Conservation (phyloP, 1,140 invertebrate genomes). For the Leptoteleia sp. region DNA sequence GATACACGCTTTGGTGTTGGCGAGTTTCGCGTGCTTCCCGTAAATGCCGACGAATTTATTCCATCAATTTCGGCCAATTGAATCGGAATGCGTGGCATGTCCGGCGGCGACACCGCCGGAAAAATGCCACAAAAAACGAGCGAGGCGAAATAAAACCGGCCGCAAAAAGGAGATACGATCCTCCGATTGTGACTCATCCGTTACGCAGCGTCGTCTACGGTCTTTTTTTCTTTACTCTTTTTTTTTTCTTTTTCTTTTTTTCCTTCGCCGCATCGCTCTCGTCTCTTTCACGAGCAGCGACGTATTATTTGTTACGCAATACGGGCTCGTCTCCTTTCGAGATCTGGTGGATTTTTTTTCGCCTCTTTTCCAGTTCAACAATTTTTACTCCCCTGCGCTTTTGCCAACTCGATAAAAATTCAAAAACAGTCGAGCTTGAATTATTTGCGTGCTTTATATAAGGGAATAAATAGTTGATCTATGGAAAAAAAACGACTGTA, state of each 20-base stretch:
- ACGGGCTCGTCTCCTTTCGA: slow-evolving; percentile 5
- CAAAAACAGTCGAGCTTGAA: too few species aligned
- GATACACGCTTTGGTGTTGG: neutral
- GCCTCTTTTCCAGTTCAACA: too few species aligned
- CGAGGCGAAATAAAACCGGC: slow-evolving; percentile 58
- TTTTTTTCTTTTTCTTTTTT: slow-evolving; percentile 19
- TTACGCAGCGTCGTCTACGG: slow-evolving; percentile 46
- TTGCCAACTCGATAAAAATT: too few species aligned
- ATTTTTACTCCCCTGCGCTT: too few species aligned
- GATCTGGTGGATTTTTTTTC: neutral
- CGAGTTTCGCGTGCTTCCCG: slow-evolving; percentile 19
- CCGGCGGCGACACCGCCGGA: slow-evolving; percentile 56
- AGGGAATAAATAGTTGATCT: too few species aligned
- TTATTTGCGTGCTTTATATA: too few species aligned
- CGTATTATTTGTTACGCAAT: slow-evolving; percentile 62
- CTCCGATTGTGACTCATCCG: slow-evolving; percentile 63
- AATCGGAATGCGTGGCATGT: slow-evolving; percentile 73
- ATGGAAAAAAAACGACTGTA: too few species aligned
- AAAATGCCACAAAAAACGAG: slow-evolving; percentile 59
- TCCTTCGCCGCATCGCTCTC: slow-evolving; percentile 24
- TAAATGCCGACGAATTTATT: slow-evolving; percentile 67
- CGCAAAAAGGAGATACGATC: slow-evolving; percentile 61
- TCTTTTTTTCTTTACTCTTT: slow-evolving; percentile 28
- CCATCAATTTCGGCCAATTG: slow-evolving; percentile 74
- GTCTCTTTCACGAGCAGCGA: slow-evolving; percentile 39